Percentiles rank a stretch among this genome's conserved stretches.
phyloP scores from a whole-genome alignment of 2,888 invertebrate species.

The Calameuta filiformis region DNA sequence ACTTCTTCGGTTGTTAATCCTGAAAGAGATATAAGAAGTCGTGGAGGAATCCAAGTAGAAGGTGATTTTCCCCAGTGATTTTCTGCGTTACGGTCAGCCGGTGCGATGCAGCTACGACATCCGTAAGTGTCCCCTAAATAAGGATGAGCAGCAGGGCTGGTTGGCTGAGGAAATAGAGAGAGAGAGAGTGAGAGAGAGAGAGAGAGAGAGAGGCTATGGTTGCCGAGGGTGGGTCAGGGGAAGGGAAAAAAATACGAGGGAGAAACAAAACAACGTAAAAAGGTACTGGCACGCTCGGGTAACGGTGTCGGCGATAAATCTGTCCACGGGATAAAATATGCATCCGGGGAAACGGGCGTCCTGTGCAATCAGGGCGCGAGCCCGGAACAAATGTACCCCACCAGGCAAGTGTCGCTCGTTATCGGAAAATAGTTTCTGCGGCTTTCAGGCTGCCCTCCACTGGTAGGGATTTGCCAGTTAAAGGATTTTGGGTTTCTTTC shows the following conservation, averaged over 20 bases:
- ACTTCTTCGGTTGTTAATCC: too few relatives aligned
- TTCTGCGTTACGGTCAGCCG: not conserved
- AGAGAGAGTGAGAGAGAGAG: not conserved
- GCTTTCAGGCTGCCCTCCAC: slow-evolving; percentile 29
- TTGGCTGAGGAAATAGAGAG: not conserved
- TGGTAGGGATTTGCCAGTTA: not conserved
- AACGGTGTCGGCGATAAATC: slow-evolving; percentile 56
- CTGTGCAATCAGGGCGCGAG: slow-evolving; percentile 55
- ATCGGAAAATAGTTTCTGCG: slow-evolving; percentile 59
- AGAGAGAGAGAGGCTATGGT: not conserved
- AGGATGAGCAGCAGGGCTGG: not conserved
- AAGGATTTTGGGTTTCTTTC: not conserved
- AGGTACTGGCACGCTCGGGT: slow-evolving; percentile 44
- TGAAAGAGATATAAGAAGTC: too few relatives aligned
- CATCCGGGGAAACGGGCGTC: slow-evolving; percentile 44
- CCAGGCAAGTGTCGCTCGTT: slow-evolving; percentile 50
- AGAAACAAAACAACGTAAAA: not conserved
- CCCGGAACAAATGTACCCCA: slow-evolving; percentile 55
- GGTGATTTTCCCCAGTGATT: not conserved
- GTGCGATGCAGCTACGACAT: not conserved
- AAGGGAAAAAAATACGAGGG: not conserved
- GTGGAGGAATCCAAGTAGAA: too few relatives aligned
- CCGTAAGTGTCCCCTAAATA: not conserved
- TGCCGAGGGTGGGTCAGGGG: not conserved
- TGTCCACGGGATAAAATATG: slow-evolving; percentile 58